phyloP scores from a whole-genome alignment of 2,888 invertebrate genomes.

The Chymomyza amoena region DNA sequence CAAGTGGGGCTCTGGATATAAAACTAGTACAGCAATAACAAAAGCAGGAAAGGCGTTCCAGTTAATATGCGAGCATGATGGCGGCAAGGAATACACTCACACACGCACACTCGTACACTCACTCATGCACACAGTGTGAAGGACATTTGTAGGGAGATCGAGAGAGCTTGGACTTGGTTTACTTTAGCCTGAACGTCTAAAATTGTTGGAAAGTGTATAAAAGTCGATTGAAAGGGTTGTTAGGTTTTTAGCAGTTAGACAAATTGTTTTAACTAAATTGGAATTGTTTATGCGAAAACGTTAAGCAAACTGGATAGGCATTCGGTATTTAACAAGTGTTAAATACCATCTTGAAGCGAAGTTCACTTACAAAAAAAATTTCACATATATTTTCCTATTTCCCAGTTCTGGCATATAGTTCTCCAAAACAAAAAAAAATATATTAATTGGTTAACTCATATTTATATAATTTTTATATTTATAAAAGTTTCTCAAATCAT shows the following conservation, averaged over 20 bases:
- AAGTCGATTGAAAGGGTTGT: background rate
- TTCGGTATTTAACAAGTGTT: too few species aligned
- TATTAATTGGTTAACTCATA: too few species aligned
- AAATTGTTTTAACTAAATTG: too few species aligned
- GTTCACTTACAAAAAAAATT: too few species aligned
- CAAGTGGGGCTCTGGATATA: conserved; percentile 52
- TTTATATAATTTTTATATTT: too few species aligned
- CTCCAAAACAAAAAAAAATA: too few species aligned
- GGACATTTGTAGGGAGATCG: conserved; percentile 61
- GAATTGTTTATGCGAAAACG: too few species aligned
- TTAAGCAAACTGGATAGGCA: too few species aligned
- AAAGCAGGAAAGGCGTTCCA: conserved; percentile 17
- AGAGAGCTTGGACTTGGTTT: conserved; percentile 50
- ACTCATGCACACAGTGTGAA: conserved; percentile 51
- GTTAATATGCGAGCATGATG: conserved; percentile 52
- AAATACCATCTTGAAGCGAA: too few species aligned
- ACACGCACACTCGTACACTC: background rate
- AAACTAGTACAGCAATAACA: conserved; percentile 48
- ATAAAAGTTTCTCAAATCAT: too few species aligned
- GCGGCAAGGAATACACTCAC: conserved; percentile 16
- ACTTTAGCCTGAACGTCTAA: background rate
- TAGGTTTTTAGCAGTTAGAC: background rate
- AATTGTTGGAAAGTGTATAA: background rate
- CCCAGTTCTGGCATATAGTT: too few species aligned
- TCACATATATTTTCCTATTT: too few species aligned